Evolutionary conservation across 2,113 vertebrate species (phyloP), one percentile per base, ranked within the genome.

Genomic region (Bujurquina vittata): DNA sequence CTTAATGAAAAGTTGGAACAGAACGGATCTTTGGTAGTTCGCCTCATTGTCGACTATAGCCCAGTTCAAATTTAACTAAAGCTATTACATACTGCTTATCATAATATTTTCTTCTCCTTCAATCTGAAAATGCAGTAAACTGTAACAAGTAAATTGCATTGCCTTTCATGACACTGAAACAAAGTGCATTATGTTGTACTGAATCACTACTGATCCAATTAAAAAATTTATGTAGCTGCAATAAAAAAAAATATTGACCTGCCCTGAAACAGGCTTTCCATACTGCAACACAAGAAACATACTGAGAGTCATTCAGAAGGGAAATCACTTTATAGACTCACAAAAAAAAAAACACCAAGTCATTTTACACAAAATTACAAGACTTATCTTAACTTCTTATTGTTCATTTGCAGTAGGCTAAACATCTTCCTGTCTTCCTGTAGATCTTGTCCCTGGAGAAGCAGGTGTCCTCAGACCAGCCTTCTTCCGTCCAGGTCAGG

Each of bases 381-480:
- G 40, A 26, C 22, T 0, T 65, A 43, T 22, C 43, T 67, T 49
- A 29, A 20, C 63, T 20, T 49, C 9, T 69, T 18, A 69, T 29
- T 69, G 46, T 69, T 8, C 18, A 49, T 69, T 69, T 1, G 29
- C 40, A 0, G 2, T 29, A 23, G 18, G 11, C 10, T 72, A 52
- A 72, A 72, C 9, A 33, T 54, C 52, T 11, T 69, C 6, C 9
- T 63, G 5, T 89, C 52, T 58, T 3, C 10, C 11, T 72, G 2
- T 63, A 99, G 98, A 94, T 99, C 29, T 96, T 99, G 75, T 96
- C 94, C 81, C 91, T 98, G 59, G 97, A 98, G 93, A 98, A 96
- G 80, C 96, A 91, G 86, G 87, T 91, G 8, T 93, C 95, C 46
- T 95, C 96, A 35, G 96, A 97, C 85, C 94, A 96, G 85, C 97